phyloP scores from a whole-genome alignment of 2,888 invertebrate species.

The Cacoxenus indagator region DNA sequence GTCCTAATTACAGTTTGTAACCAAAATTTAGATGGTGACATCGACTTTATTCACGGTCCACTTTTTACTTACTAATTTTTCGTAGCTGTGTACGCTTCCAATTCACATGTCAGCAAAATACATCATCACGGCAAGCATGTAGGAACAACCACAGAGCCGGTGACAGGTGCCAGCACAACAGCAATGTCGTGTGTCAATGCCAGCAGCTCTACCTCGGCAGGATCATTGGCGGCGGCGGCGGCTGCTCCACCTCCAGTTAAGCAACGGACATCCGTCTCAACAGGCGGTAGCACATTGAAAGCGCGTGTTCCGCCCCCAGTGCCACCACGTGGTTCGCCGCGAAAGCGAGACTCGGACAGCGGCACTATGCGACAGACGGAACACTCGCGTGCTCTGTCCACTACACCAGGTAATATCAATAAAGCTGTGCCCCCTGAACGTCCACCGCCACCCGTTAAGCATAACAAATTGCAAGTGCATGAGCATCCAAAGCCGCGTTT shows the following conservation, averaged over 20 bases:
- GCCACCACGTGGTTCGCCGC: slow-evolving; percentile 86
- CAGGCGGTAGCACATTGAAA: slow-evolving; percentile 74
- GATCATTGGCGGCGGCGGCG: slow-evolving; percentile 52
- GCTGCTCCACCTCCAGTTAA: slow-evolving; percentile 59
- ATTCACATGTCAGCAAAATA: slow-evolving; percentile 55
- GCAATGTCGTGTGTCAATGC: slow-evolving; percentile 65
- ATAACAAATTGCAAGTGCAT: slow-evolving; percentile 48
- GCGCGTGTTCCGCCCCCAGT: slow-evolving; percentile 89
- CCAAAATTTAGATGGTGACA: background rate
- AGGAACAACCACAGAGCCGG: slow-evolving; percentile 38
- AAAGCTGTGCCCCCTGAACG: slow-evolving; percentile 35
- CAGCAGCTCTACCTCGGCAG: slow-evolving; percentile 46
- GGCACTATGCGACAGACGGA: background rate
- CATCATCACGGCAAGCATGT: slow-evolving; percentile 50
- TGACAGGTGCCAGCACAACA: slow-evolving; percentile 48
- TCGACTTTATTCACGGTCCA: background rate
- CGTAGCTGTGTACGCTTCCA: slow-evolving; percentile 48
- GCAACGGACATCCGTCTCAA: slow-evolving; percentile 74
- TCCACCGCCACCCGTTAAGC: slow-evolving; percentile 22
- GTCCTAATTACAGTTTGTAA: slow-evolving; percentile 27
- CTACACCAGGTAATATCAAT: slow-evolving; percentile 61
- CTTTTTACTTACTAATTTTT: background rate
- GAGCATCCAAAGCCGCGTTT: slow-evolving; percentile 61
- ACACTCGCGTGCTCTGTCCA: slow-evolving; percentile 42
- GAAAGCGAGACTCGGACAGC: slow-evolving; percentile 66